Evolutionary conservation across 2,888 invertebrate genomes (phyloP).

Genomic region (Dyspetes luteomarginatus): DNA sequence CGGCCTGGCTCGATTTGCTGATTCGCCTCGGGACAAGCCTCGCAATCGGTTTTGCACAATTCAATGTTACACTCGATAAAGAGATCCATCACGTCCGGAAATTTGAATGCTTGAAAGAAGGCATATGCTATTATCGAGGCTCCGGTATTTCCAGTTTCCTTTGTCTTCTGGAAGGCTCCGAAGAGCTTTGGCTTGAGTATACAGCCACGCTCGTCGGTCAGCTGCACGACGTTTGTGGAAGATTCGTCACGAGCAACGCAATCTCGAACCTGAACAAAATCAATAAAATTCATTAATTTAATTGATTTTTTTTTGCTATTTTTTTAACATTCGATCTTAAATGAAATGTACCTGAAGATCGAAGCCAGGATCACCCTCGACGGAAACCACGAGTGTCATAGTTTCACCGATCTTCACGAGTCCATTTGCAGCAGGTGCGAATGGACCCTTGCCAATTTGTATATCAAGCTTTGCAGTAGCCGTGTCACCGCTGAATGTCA

Average conservation of each 20-base stretch:
- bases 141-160: conserved; percentile 89
- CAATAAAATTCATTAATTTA: neutral
- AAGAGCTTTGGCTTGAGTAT: conserved; percentile 91
- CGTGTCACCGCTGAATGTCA: conserved; percentile 93
- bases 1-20: conserved; percentile 86
- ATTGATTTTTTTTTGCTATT: neutral
- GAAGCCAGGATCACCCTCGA: conserved; percentile 91
- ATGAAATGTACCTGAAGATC: conserved; percentile 86
- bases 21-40: conserved; percentile 88
- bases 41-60: conserved; percentile 91
- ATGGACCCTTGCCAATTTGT: conserved; percentile 90
- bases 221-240: conserved; percentile 87
- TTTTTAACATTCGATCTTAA: neutral
- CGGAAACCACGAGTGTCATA: conserved; percentile 92
- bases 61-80: conserved; percentile 93
- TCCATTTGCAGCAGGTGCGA: conserved; percentile 90
- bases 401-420: conserved; percentile 92
- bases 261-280: conserved; percentile 88
- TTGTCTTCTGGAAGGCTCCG: conserved; percentile 92
- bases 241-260: conserved; percentile 90
- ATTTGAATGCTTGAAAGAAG: conserved; percentile 92
- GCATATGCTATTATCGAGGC: conserved; percentile 91
- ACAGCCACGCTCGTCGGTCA: conserved; percentile 91
- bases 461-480: conserved; percentile 92
- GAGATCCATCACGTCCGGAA: conserved; percentile 93